Evolutionary conservation across 2,888 invertebrate species (phyloP).

Genomic region (Antitype chi): DNA sequence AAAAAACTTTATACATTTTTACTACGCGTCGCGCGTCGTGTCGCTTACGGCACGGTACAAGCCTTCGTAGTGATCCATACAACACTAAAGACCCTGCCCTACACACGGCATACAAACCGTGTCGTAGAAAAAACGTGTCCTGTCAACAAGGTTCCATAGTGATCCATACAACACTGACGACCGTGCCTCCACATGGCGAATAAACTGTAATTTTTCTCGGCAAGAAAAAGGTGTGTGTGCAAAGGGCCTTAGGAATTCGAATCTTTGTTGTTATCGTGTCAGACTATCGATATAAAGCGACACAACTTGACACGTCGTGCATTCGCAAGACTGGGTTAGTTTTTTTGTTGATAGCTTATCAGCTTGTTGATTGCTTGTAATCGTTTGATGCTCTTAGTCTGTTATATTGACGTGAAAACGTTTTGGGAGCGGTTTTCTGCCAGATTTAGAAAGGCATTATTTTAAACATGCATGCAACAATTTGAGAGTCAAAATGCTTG

Average conservation of each 20-base stretch:
- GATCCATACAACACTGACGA: no score
- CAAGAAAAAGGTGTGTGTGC: no score
- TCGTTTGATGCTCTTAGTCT: constrained; percentile 24
- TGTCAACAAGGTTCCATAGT: no score
- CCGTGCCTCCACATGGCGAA: no score
- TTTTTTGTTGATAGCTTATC: constrained; percentile 52
- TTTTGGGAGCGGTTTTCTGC: constrained; percentile 2
- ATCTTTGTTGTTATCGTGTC: constrained; percentile 62
- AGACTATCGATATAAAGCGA: constrained; percentile 37
- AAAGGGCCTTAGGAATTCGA: constrained; percentile 66
- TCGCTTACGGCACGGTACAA: no score
- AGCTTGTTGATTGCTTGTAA: constrained; percentile 35
- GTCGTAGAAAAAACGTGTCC: no score
- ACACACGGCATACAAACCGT: no score
- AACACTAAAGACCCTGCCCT: no score
- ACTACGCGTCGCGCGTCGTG: no score
- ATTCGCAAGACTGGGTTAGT: constrained; percentile 16
- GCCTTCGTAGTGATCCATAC: no score
- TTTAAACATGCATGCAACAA: not conserved
- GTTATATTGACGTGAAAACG: constrained; percentile 13
- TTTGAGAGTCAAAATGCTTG: not conserved
- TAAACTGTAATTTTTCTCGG: no score
- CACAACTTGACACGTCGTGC: constrained; percentile 11
- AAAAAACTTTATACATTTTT: no score
- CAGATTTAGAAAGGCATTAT: constrained; percentile 11